Percentiles rank a stretch among this genome's conserved stretches.
Conservation (phyloP, 2,888 invertebrate genomes). For the Plebejus argus region DNA sequence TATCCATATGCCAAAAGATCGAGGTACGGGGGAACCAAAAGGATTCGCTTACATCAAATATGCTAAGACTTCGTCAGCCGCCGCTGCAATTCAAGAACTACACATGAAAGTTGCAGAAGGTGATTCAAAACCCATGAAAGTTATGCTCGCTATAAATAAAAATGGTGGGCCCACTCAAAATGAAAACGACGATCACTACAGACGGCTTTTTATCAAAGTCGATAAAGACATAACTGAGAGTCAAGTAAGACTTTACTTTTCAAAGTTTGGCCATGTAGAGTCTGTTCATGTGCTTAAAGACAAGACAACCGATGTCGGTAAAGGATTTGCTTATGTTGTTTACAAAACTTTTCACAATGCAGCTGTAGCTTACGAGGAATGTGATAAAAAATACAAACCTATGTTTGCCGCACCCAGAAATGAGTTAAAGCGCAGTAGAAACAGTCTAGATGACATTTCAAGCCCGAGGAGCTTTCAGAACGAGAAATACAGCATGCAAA, state of each 20-base stretch:
- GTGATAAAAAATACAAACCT: slow-evolving; percentile 91
- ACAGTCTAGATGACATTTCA: slow-evolving; percentile 49
- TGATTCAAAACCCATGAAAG: slow-evolving; percentile 90
- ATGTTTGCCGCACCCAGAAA: slow-evolving; percentile 94
- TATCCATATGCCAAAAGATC: slow-evolving; percentile 93
- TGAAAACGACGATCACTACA: slow-evolving; percentile 69
- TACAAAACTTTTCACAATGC: slow-evolving; percentile 90
- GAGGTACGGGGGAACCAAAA: slow-evolving; percentile 90
- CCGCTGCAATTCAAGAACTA: slow-evolving; percentile 92
- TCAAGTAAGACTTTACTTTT: slow-evolving; percentile 90
- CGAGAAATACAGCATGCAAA: slow-evolving; percentile 38
- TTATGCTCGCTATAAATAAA: slow-evolving; percentile 89
- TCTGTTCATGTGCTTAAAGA: slow-evolving; percentile 90
- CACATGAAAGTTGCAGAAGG: slow-evolving; percentile 88
- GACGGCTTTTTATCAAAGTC: slow-evolving; percentile 91
- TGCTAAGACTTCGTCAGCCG: slow-evolving; percentile 94
- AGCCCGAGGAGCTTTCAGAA: slow-evolving; percentile 21
- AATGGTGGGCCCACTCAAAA: slow-evolving; percentile 56
- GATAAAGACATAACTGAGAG: slow-evolving; percentile 89
- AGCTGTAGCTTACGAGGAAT: slow-evolving; percentile 93
- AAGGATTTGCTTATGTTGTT: slow-evolving; percentile 95
- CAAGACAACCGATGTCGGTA: slow-evolving; percentile 87
- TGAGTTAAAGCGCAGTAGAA: slow-evolving; percentile 63
- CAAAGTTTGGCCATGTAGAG: slow-evolving; percentile 91
- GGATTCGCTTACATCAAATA: slow-evolving; percentile 96